Evolutionary conservation across 1,140 invertebrate genomes (phyloP).

Genomic region (Drosophila cardini): DNA sequence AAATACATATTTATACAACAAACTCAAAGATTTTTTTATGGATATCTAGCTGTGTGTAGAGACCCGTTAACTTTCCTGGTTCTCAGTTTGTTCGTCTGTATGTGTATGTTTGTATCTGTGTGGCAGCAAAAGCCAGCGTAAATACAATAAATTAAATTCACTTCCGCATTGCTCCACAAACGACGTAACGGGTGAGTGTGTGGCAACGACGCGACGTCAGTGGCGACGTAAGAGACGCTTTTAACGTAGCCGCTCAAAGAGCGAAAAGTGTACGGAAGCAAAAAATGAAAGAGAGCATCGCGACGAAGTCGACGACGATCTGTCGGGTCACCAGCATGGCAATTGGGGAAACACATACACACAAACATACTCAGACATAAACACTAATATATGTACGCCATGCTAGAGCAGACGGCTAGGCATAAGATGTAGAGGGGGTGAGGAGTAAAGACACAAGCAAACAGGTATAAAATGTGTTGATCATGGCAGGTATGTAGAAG

Average conservation of each 20-base stretch:
- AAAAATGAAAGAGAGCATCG: constrained; percentile 50
- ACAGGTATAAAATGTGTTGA: constrained; percentile 78
- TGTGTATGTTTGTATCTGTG: constrained; percentile 32
- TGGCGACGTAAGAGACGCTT: constrained; percentile 40
- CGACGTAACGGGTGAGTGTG: constrained; percentile 75
- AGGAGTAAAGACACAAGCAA: constrained; percentile 37
- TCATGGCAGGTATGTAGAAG: constrained; percentile 44
- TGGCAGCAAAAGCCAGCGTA: constrained; percentile 64
- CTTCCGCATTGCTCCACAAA: constrained; percentile 84
- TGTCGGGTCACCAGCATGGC: constrained; percentile 57
- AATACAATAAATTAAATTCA: constrained; percentile 85
- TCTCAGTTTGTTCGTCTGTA: constrained; percentile 9
- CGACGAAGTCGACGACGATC: constrained; percentile 44
- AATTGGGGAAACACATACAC: constrained; percentile 55
- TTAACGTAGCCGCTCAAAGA: constrained; percentile 58
- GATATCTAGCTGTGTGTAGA: constrained; percentile 42
- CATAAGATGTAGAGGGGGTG: background rate
- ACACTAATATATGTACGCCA: constrained; percentile 14
- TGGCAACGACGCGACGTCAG: constrained; percentile 28
- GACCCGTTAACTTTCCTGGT: constrained; percentile 54
- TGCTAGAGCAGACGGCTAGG: constrained; percentile 21
- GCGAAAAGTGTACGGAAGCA: constrained; percentile 64
- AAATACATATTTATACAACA: constrained; percentile 11
- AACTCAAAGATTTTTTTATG: constrained; percentile 56
- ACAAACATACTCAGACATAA: constrained; percentile 16